phyloP scores from a whole-genome alignment of 2,888 invertebrate genomes.

The Ichneumoninae sp. region DNA sequence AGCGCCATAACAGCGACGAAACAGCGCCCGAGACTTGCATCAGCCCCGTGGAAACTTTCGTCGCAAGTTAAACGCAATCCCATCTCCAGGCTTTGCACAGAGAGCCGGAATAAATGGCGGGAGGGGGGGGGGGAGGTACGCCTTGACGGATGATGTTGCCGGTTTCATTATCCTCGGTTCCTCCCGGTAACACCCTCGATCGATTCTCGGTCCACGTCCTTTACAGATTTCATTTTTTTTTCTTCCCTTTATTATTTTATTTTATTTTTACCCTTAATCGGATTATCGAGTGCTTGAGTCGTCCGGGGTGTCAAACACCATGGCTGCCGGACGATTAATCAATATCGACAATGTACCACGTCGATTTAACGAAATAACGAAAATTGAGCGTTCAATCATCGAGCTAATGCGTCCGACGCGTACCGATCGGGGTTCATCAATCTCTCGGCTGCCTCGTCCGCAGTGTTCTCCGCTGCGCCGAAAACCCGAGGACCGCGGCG shows the following conservation, averaged over 20 bases:
- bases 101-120: slow-evolving; percentile 28
- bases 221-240: not conserved
- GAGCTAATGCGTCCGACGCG: not conserved
- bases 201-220: not conserved
- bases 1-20: slow-evolving; percentile 45
- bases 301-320: not conserved
- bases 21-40: slow-evolving; percentile 60
- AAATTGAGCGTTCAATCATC: not conserved
- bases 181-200: not conserved
- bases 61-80: slow-evolving; percentile 74
- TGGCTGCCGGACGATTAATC: not conserved
- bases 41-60: slow-evolving; percentile 65
- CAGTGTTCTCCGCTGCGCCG: slow-evolving; percentile 25
- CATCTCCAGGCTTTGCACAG: slow-evolving; percentile 68
- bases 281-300: not conserved
- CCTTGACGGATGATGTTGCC: not conserved
- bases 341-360: not conserved
- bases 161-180: not conserved
- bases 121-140: slow-evolving; percentile 5
- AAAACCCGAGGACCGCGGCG: not conserved
- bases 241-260: not conserved
- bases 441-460: slow-evolving; percentile 8
- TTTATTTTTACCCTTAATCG: not conserved
- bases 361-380: slow-evolving; percentile 4
- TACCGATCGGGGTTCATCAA: slow-evolving; percentile 1